Conservation (phyloP, 2,888 invertebrate species). For the Shargacucullia verbasci region DNA sequence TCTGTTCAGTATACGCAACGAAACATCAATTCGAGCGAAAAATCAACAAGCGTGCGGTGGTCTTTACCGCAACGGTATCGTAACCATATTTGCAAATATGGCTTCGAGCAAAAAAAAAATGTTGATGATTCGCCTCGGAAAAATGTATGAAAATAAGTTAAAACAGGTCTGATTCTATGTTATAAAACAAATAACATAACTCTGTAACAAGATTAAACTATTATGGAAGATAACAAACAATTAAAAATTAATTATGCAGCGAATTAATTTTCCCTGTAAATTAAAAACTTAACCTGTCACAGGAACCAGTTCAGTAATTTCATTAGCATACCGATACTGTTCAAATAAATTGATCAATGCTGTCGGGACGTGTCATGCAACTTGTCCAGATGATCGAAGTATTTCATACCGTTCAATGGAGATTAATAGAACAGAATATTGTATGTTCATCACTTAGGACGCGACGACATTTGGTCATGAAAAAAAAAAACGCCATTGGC, state of each 20-base stretch:
- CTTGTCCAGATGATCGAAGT: constrained; percentile 56
- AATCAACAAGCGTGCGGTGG: constrained; percentile 59
- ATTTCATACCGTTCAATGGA: constrained; percentile 58
- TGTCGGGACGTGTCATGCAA: constrained; percentile 52
- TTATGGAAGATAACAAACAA: constrained; percentile 5
- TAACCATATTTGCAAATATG: constrained; percentile 67
- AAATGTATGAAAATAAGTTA: constrained; percentile 51
- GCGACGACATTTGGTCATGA: constrained; percentile 53
- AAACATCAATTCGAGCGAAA: constrained; percentile 64
- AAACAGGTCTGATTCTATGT: constrained; percentile 35
- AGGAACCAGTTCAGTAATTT: constrained; percentile 58
- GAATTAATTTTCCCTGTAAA: constrained; percentile 28
- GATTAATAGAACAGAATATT: constrained; percentile 59
- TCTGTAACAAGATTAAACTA: constrained; percentile 8
- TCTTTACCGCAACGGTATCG: constrained; percentile 67
- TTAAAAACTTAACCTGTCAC: constrained; percentile 37
- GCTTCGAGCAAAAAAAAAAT: constrained; percentile 64
- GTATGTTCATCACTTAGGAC: constrained; percentile 57
- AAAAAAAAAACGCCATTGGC: constrained; percentile 47
- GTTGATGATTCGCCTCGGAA: constrained; percentile 62
- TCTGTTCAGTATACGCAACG: constrained; percentile 61
- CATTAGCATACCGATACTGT: constrained; percentile 69
- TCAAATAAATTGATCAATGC: constrained; percentile 65
- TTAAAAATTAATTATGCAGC: constrained; percentile 6
- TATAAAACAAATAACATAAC: constrained; percentile 37